Base-by-base conservation (phyloP, 2,797 vertebrate species). In the Numenius phaeopus region DNA sequence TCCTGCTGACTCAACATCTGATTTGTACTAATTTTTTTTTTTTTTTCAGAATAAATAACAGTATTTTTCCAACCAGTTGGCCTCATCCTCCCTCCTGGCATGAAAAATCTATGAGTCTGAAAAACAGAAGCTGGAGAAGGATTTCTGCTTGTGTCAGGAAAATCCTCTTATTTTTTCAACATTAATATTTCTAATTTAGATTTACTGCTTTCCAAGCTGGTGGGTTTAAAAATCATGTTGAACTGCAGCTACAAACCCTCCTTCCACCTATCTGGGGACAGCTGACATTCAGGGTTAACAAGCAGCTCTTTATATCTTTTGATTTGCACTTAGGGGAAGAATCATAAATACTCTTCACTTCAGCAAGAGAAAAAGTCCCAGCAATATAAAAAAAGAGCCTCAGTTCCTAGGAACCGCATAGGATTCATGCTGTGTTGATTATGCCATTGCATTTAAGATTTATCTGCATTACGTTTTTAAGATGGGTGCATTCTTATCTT, bases 331-430 rank as follows among this genome's bases (percentile, higher is more conserved):
- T 72, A 71, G 52, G 77, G 57, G 24, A 73, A 89, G 44, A 87
- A 66, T 29, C 64, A 79, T 87, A 95, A 90, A 92, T 70, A 87
- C 70, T 87, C 39, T 59, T 80, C 47, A 37, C 39, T 76, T 90
- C 67, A 70, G 64, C 62, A 89, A 52, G 49, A 81, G 55, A 91
- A 78, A 47, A 54, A 34, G 10, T 79, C 65, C 34, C 20, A 95
- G 37, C 55, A 29, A 50, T 27, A 55, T 5, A 20, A 17, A 76
- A 83, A 57, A 72, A 76, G 14, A 77, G 19, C 37, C 19, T 61
- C 30, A 8, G n/a, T 71, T 39, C 64, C 55, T 8, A 40, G 73
- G 50, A 85, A 80, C 1, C 2, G 42, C 62, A 23, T 4, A 46
- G 32, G 66, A 65, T 70, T 78, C 9, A 6, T 16, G 4, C 64